Conservation (phyloP, 2,113 vertebrate species). For the Actenoides hombroni region DNA sequence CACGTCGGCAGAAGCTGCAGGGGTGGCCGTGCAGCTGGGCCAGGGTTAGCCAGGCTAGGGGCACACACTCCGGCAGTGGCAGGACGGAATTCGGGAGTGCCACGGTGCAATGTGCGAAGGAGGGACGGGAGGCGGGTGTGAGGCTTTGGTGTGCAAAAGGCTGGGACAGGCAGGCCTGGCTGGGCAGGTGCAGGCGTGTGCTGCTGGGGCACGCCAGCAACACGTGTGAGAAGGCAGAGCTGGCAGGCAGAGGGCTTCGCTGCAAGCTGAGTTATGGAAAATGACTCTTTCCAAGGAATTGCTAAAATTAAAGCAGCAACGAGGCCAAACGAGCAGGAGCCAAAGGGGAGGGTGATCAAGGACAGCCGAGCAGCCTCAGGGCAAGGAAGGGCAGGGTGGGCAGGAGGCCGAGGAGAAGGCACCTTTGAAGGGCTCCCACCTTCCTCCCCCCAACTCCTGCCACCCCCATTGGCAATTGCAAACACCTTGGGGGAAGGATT, state of each 20-base stretch:
- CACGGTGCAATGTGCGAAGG: not conserved
- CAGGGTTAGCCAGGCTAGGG: not conserved
- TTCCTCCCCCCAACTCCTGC: not conserved
- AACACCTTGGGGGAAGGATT: accelerated
- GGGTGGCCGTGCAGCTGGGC: accelerated
- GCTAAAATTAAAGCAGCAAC: slow-evolving; percentile 47
- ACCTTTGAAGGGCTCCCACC: not conserved
- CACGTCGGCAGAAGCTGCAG: not conserved
- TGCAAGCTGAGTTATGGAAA: slow-evolving; percentile 65
- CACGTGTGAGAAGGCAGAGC: slow-evolving; percentile 57
- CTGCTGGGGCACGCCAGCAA: slow-evolving; percentile 44
- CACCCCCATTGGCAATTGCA: not conserved
- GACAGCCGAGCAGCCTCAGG: not conserved
- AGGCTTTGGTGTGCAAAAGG: slow-evolving; percentile 14
- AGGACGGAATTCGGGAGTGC: not conserved
- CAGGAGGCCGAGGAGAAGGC: not conserved
- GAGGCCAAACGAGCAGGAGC: slow-evolving; percentile 43
- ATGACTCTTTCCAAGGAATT: slow-evolving; percentile 70
- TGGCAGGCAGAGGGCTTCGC: slow-evolving; percentile 49
- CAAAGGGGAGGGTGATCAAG: slow-evolving; percentile 40
- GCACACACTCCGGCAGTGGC: not conserved
- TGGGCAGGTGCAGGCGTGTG: slow-evolving; percentile 54
- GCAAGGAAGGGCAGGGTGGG: slow-evolving; percentile 33
- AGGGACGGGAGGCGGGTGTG: not conserved
- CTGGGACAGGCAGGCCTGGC: slow-evolving; percentile 39